Evolutionary conservation across 2,888 invertebrate species (phyloP).

Genomic region (Sesia apiformis): DNA sequence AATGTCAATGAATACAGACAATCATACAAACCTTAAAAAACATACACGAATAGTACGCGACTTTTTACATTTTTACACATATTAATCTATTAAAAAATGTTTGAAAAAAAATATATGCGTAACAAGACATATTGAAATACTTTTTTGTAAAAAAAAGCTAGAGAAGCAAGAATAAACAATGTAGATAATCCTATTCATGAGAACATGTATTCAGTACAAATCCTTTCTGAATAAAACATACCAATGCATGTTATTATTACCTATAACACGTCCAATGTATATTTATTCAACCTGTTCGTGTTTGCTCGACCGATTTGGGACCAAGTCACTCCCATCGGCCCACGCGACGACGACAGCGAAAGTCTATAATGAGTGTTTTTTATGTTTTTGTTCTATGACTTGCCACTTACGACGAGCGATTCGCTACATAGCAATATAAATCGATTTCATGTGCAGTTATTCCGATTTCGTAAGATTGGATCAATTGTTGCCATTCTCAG

Average conservation of each 20-base stretch:
- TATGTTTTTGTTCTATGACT: slow-evolving; percentile 27
- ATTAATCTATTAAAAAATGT: too few species aligned
- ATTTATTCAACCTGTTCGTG: slow-evolving; percentile 59
- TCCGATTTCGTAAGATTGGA: slow-evolving; percentile 30
- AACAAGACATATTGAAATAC: background rate
- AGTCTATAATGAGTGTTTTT: slow-evolving; percentile 30
- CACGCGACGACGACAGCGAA: slow-evolving; percentile 28
- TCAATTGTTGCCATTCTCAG: slow-evolving; percentile 27
- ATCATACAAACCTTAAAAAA: too few species aligned
- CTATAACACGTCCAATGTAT: slow-evolving; percentile 6
- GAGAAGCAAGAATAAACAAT: background rate
- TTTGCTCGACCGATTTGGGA: slow-evolving; percentile 47
- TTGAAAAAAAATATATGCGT: background rate
- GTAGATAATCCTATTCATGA: background rate
- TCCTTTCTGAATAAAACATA: background rate
- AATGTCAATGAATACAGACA: too few species aligned
- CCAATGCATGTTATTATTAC: slow-evolving; percentile 3
- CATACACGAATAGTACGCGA: too few species aligned
- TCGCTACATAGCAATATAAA: slow-evolving; percentile 18
- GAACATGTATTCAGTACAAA: background rate
- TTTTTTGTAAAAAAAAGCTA: background rate
- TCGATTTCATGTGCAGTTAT: slow-evolving; percentile 30
- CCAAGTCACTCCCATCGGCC: slow-evolving; percentile 37
- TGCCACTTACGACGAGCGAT: slow-evolving; percentile 19
- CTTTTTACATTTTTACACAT: too few species aligned